These are phyloP conservation scores for Zeugodacus cucurbitae DNA, from an alignment of 1,140 invertebrate species.

Conservation along the genomic window DNA sequence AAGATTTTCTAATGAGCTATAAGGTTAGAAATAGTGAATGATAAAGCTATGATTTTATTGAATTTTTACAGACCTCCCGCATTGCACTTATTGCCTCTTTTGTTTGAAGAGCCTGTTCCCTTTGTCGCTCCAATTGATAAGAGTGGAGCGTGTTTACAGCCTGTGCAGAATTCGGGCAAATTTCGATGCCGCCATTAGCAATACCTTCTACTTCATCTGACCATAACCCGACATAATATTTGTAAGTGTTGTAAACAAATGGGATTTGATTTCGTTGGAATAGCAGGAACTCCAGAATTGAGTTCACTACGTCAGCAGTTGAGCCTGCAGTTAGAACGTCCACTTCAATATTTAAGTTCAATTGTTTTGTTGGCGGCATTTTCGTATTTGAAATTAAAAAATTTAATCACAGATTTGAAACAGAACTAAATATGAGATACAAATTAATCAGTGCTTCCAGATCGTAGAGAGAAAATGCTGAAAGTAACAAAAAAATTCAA, in stretches of 20 bases:
- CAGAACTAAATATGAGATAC: not conserved
- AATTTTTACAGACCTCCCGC: constrained; percentile 51
- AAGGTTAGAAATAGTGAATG: not conserved
- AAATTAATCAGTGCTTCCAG: not conserved
- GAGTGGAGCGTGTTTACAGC: constrained; percentile 44
- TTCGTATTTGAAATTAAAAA: not conserved
- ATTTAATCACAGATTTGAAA: not conserved
- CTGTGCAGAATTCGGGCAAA: not conserved
- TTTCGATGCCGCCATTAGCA: not conserved
- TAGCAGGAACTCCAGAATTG: constrained; percentile 56
- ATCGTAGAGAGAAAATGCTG: not conserved
- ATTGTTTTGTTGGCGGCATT: constrained; percentile 47
- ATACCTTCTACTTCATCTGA: constrained; percentile 36
- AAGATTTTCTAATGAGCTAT: constrained; percentile 45
- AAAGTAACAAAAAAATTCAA: not conserved
- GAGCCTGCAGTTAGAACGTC: constrained; percentile 55
- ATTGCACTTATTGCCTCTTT: constrained; percentile 58
- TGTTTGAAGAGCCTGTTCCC: constrained; percentile 52
- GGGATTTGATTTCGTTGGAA: constrained; percentile 60
- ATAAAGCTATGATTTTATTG: not conserved
- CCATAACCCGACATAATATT: constrained; percentile 59
- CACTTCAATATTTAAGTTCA: constrained; percentile 52
- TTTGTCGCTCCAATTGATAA: constrained; percentile 53
- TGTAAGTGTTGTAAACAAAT: constrained; percentile 61
- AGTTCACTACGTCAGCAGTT: constrained; percentile 55